These are phyloP conservation scores for Cheumatopsyche charites DNA, from an alignment of 1,140 invertebrate species.

Conservation along the genomic window DNA sequence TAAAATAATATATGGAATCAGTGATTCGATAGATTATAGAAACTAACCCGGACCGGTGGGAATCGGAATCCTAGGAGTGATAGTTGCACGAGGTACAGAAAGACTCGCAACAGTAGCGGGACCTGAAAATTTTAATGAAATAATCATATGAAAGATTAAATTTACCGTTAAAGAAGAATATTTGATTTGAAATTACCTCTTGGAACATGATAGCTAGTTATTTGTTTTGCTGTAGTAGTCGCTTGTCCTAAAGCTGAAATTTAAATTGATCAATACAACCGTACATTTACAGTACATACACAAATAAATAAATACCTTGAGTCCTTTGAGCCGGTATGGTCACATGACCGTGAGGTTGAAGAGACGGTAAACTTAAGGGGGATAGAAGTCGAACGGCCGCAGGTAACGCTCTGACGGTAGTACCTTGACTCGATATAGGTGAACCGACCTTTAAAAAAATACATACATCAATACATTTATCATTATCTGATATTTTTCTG, in stretches of 20 bases:
- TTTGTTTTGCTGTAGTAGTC: conserved; percentile 36
- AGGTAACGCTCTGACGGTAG: conserved; percentile 32
- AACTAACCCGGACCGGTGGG: conserved; percentile 18
- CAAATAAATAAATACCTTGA: conserved; percentile 25
- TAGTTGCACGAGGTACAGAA: conserved; percentile 39
- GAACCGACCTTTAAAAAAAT: conserved; percentile 39
- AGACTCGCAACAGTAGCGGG: conserved; percentile 44
- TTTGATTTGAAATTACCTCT: conserved; percentile 29
- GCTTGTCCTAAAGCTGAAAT: conserved; percentile 20
- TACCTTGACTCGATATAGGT: conserved; percentile 16
- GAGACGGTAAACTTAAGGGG: conserved; percentile 33
- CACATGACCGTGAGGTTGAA: conserved; percentile 36
- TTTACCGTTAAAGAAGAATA: neutral
- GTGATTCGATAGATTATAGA: neutral
- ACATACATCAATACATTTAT: too few relatives aligned
- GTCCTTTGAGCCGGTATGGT: conserved; percentile 16
- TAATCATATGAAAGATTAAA: too few relatives aligned
- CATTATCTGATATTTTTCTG: too few relatives aligned
- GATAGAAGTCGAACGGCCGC: conserved; percentile 38
- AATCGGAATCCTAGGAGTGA: conserved; percentile 37
- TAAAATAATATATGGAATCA: conserved; percentile 24
- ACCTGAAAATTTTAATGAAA: conserved; percentile 25
- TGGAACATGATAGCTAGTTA: conserved; percentile 47
- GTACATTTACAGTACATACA: neutral
- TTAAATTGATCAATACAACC: neutral